A percentile compares a stretch with the other conserved stretches of the same genome.
phyloP scores from a whole-genome alignment of 2,888 invertebrate genomes.

The Pterostichus madidus region DNA sequence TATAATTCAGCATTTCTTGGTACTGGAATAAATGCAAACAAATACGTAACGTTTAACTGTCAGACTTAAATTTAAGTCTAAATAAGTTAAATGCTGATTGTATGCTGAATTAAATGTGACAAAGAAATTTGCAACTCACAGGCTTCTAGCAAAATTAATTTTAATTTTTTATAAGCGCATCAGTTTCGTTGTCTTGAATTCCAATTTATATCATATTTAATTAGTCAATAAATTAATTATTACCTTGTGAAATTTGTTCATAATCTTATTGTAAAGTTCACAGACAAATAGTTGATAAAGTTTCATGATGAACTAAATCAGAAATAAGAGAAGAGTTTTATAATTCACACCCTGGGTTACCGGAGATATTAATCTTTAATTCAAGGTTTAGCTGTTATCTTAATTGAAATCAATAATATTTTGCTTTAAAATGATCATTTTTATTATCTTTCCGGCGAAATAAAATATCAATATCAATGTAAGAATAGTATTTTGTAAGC shows the following conservation, averaged over 20 bases:
- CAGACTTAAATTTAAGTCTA: too few relatives aligned
- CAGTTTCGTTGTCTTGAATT: background rate
- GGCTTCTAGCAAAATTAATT: slow-evolving; percentile 6
- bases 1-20: too few relatives aligned
- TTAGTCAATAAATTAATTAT: slow-evolving; percentile 13
- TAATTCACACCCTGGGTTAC: slow-evolving; percentile 14
- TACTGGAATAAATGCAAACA: too few relatives aligned
- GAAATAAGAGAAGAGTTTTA: slow-evolving; percentile 27
- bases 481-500: too few relatives aligned
- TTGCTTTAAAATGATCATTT: background rate
- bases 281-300: slow-evolving; percentile 24
- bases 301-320: background rate
- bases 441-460: background rate
- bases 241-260: slow-evolving; percentile 7
- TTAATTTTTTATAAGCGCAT: slow-evolving; percentile 12
- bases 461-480: too few relatives aligned
- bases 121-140: background rate
- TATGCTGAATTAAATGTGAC: too few relatives aligned
- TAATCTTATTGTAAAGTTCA: slow-evolving; percentile 13
- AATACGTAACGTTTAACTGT: too few relatives aligned
- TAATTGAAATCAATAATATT: slow-evolving; percentile 31
- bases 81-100: too few relatives aligned
- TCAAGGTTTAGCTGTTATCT: slow-evolving; percentile 12
- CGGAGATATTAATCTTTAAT: slow-evolving; percentile 41
- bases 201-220: too few relatives aligned